Evolutionary conservation across 2,113 vertebrate genomes (phyloP), one percentile per base, ranked within the genome.

Genomic region (Cairina moschata): DNA sequence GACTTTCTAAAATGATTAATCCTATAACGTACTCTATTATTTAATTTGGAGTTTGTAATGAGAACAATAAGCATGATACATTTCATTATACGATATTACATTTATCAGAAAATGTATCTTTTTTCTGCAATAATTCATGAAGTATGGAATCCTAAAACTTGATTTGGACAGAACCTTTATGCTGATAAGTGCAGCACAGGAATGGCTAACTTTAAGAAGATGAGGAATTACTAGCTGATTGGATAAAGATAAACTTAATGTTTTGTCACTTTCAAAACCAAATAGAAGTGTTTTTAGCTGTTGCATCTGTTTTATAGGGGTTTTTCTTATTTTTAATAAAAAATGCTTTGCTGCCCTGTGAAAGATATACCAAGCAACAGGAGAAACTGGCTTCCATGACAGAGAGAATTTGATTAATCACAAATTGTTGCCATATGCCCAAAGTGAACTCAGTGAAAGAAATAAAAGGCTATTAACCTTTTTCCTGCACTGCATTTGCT

Each of bases 361-460:
- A 69, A 83, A 79, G 62, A 44, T 71, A 34, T 87, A 78, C 38
- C 15, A 83, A 83, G 85, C 68, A 93, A 54, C 66, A 78, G 63
- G 58, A 89, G 69, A 92, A 93, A 73, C 77, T 76, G 69, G 32
- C 85, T 94, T 92, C 87, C 36, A 59, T 90, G 90, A 80, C 76
- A 83, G 25, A 81, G 8, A 75, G 40, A 91, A 88, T 91, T 89
- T 91, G 74, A 92, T 91, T 80, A 83, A 80, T 93, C 72, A 95
- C 78, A 93, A 89, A 96, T 95, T 74, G 87, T 95, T 96, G 58
- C 87, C 93, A 91, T 95, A 94, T 96, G 94, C 56, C 34, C 62
- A 8, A 85, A 82, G 55, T 83, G 73, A 85, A 88, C 50, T 81
- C 74, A 85, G 2, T 87, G 81, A 79, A 73, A 36, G 74, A 91